Percentiles rank a stretch among this genome's conserved stretches.
phyloP scores from a whole-genome alignment of 2,797 vertebrate species.

The Danio jaintianensis region DNA sequence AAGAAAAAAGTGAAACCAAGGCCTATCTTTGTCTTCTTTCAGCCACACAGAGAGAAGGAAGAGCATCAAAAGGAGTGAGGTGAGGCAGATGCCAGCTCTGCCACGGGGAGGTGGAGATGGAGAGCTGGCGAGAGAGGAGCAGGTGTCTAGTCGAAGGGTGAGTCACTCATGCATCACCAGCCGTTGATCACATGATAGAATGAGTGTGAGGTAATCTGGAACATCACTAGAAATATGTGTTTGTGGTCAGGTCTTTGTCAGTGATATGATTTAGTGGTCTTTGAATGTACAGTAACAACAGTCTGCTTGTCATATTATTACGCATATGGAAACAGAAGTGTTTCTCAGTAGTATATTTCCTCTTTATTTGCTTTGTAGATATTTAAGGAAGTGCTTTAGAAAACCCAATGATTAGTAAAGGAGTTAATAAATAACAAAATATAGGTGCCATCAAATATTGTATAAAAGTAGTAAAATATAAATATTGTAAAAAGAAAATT shows the following conservation, averaged over 20 bases:
- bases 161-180: constrained; percentile 49
- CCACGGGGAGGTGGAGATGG: constrained; percentile 84
- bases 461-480: too few relatives aligned
- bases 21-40: constrained; percentile 42
- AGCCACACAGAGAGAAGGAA: constrained; percentile 95
- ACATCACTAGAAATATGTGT: neutral
- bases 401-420: neutral
- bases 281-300: neutral
- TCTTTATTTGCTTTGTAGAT: neutral
- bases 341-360: neutral
- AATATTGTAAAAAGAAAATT: too few relatives aligned
- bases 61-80: constrained; percentile 90
- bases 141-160: constrained; percentile 92
- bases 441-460: too few relatives aligned
- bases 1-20: too few relatives aligned
- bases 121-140: constrained; percentile 86
- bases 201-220: neutral
- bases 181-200: constrained; percentile 28
- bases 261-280: neutral
- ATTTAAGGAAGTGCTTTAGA: neutral
- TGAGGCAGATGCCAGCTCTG: constrained; percentile 90
- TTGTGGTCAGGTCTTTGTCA: constrained; percentile 7
- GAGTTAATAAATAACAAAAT: too few relatives aligned
- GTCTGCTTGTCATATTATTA: neutral
- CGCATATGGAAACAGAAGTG: constrained; percentile 1